Evolutionary conservation across 2,113 vertebrate species (phyloP), one percentile per base, ranked within the genome.

Genomic region (Lasiurus borealis): DNA sequence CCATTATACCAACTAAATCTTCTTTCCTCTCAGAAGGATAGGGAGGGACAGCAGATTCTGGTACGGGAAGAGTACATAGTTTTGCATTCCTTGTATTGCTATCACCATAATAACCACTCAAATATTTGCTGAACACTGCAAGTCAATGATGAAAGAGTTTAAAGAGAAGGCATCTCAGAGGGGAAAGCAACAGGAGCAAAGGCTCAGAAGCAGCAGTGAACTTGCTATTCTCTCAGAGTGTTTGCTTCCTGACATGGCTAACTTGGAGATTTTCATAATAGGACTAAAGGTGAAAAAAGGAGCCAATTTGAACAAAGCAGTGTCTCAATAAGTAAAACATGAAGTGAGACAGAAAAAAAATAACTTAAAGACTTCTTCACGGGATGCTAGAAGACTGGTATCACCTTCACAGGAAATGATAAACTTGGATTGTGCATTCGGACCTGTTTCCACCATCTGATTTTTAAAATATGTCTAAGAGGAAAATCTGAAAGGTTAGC

Each of bases 281-380:
- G 18, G 2, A 3, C 62, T 85, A 46, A 85, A 62, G 19, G 46
- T 50, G 54, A 85, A n/a, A 8, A 78, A 92, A 71, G n/a, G 31
- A 72, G 44, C 21, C 46, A 48, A 2, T 77, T 31, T 93, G 81
- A 92, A 88, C 21, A 90, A 85, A 75, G 46, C 29, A 77, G 4
- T 87, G 44, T 81, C 62, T 88, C n/a, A 36, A 3, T 83, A 75
- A 88, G 29, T 50, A 94, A 92, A 92, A 86, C 40, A 71, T 78
- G 29, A 94, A 85, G 68, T 73, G 52, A 50, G 36, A 92, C 27
- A 90, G 84, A 91, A 90, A 84, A 88, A 94, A 88, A 94, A 50
- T 18, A 91, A 93, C 50, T 73, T n/a, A 46, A 84, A 73, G 66
- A 48, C 29, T 73, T 94, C 54, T 90, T 48, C 40, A 52, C 50